Percentiles rank a stretch among this genome's conserved stretches.
phyloP scores from a whole-genome alignment of 1,140 invertebrate genomes.

The Zaprionus vittiger region DNA sequence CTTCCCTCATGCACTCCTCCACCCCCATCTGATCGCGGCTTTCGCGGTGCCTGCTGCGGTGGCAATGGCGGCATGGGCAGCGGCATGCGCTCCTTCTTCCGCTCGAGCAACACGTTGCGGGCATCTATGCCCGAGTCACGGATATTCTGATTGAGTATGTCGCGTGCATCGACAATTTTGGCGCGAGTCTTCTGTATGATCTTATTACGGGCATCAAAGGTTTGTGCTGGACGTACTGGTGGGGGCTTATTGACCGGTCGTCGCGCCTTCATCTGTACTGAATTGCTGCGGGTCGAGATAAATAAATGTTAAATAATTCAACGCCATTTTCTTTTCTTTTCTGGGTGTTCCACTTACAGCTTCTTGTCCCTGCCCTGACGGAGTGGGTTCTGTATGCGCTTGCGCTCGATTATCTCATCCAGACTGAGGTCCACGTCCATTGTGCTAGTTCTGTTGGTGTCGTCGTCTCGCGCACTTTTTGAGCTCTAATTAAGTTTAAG shows the following conservation, averaged over 20 bases:
- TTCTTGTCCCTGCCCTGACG: constrained; percentile 46
- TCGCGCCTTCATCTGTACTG: constrained; percentile 29
- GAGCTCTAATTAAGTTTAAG: constrained; percentile 8
- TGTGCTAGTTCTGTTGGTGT: constrained; percentile 1
- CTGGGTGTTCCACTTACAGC: constrained; percentile 52
- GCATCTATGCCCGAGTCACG: constrained; percentile 87
- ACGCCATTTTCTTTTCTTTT: constrained; percentile 62
- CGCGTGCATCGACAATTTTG: constrained; percentile 88
- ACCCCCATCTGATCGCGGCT: constrained; percentile 77
- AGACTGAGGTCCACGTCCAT: constrained; percentile 64
- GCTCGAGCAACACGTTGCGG: constrained; percentile 85
- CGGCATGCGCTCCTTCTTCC: constrained; percentile 55
- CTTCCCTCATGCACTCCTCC: constrained; percentile 16
- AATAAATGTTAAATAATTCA: constrained; percentile 9
- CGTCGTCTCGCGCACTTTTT: not conserved
- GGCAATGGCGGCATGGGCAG: constrained; percentile 8
- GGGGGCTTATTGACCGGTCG: constrained; percentile 39
- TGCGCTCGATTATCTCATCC: constrained; percentile 70
- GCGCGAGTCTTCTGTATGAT: constrained; percentile 89
- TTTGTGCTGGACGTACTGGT: constrained; percentile 11
- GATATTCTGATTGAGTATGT: constrained; percentile 88
- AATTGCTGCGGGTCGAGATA: constrained; percentile 2
- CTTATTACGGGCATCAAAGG: constrained; percentile 88
- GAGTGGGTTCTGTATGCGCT: constrained; percentile 39
- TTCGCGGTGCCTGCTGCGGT: constrained; percentile 44